These are phyloP conservation scores for Lepidurus couesii DNA, from an alignment of 1,140 invertebrate genomes.

Conservation along the genomic window DNA sequence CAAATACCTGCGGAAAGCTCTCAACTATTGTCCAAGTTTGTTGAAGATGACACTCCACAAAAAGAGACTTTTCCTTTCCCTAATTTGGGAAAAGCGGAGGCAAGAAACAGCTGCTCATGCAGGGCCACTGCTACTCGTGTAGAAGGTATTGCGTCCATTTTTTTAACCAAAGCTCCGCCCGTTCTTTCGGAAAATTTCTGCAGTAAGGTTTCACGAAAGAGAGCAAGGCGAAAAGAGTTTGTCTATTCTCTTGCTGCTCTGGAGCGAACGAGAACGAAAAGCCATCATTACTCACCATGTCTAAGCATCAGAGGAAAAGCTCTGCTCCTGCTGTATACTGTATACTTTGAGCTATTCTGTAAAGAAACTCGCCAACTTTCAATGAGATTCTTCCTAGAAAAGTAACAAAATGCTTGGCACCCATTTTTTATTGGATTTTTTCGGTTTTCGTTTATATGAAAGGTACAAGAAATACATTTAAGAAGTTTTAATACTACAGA, in stretches of 20 bases:
- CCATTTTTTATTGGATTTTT: background rate
- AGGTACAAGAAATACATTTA: background rate
- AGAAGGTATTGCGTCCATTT: background rate
- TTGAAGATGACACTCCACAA: background rate
- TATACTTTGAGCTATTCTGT: background rate
- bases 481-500: background rate
- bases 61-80: background rate
- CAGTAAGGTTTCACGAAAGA: background rate
- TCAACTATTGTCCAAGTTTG: background rate
- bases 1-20: background rate
- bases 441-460: background rate
- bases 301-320: slow-evolving; percentile 19
- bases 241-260: slow-evolving; percentile 14
- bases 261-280: slow-evolving; percentile 4
- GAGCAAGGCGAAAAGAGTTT: background rate
- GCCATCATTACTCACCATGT: slow-evolving; percentile 21
- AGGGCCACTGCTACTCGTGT: background rate
- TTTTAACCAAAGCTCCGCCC: background rate
- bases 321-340: background rate
- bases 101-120: background rate
- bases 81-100: background rate
- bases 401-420: background rate
- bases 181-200: slow-evolving; percentile 6
- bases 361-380: slow-evolving; percentile 11
- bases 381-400: background rate